Percentiles rank a stretch among this genome's conserved stretches.
phyloP scores from a whole-genome alignment of 2,797 vertebrate species.

The Dicrostonyx torquatus region DNA sequence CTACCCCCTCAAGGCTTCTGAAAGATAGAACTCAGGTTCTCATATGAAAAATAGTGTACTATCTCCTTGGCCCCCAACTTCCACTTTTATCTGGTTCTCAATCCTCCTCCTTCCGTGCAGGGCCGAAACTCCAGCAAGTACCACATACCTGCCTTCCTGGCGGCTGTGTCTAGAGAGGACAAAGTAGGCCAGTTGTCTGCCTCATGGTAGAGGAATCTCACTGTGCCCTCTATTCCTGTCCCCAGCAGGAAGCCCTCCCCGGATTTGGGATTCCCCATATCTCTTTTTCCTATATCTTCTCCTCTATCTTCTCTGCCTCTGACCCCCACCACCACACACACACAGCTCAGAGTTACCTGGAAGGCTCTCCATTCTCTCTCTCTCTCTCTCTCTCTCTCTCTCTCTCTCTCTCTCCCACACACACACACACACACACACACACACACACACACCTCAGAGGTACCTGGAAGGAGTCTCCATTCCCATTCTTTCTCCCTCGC shows the following conservation, averaged over 20 bases:
- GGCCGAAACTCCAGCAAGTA: no score
- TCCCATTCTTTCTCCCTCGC: not conserved
- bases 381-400: not conserved
- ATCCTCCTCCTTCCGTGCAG: accelerated
- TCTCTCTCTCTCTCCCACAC: no score
- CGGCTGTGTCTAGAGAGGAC: not conserved
- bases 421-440: no score
- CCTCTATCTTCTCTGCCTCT: not conserved
- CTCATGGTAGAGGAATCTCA: no score
- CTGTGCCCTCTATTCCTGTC: not conserved
- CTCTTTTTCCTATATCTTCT: not conserved
- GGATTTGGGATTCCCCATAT: accelerated
- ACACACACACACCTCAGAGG: not conserved
- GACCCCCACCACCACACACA: not conserved
- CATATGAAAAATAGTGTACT: not conserved
- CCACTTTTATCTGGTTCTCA: not conserved
- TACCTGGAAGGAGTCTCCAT: not conserved
- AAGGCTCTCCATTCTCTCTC: not conserved
- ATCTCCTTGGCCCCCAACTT: not conserved
- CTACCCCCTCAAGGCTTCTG: not conserved
- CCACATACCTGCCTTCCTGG: accelerated
- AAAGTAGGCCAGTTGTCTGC: not conserved
- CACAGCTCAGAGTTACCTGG: not conserved
- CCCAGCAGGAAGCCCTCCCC: not conserved
- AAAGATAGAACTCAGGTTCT: not conserved